Evolutionary conservation across 1,140 invertebrate species (phyloP), one percentile per base, ranked within the genome.

Genomic region (Aphidius gifuensis): DNA sequence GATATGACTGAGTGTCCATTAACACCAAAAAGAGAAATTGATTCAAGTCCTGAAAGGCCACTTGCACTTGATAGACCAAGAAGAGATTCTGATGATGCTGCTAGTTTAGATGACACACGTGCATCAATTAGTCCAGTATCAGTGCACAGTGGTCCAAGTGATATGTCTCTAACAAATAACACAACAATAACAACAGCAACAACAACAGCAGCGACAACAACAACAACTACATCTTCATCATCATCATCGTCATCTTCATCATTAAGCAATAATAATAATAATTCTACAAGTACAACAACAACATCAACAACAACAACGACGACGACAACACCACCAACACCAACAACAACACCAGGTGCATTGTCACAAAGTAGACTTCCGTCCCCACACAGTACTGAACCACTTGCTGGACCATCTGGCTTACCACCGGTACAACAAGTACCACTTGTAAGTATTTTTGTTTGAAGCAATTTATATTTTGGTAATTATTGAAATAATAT

Each of bases 381-480:
- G 61, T 87, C 87, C 69, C 87, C 87, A 55, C 83, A 87, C 70
- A 85, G 85, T 77, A 82, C 77, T 60, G 88, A 90, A 71, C 86
- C 89, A 21, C 81, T 91, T 54, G 88, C 88, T 64, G 90, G 87
- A 65, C 89, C 88, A 40, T 92, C 89, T 39, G 89, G 89, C 58
- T 80, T 92, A 68, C 88, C 90, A 49, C 91, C 91, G 48, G 90
- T 92, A 70, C 91, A 93, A 80, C 89, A 92, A 85, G 90, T 90
- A 76, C 91, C 91, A 76, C 84, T 93, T 82, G 91, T 93, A 79
- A 88, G 85, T 82, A 65, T 23, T 48, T 39, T 43, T 44, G 8
- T 54, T 40, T 6, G 1, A 32, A 32, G 1, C 1, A 32, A 9
- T 60, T 9, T 40, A 51, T 53, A 23, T 43, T 42, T 47, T 21